A percentile compares a stretch with the other conserved stretches of the same genome.
These are phyloP conservation scores for Bombus huntii DNA, from an alignment of 1,140 invertebrate genomes.

Conservation along the genomic window DNA sequence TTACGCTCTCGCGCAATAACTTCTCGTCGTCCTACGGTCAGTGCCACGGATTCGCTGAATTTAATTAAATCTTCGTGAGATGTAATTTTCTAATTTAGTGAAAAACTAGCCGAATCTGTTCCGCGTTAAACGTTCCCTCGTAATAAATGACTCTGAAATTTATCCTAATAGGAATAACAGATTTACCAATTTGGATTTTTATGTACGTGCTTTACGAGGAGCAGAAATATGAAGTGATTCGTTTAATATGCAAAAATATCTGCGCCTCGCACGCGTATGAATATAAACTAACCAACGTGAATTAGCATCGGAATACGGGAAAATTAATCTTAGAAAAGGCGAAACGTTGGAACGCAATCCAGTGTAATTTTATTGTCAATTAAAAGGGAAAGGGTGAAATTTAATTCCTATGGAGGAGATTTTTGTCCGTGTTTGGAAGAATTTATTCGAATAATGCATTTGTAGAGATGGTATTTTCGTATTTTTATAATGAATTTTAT, in stretches of 20 bases:
- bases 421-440: too few relatives aligned
- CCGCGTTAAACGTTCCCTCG: not conserved
- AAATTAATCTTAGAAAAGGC: too few relatives aligned
- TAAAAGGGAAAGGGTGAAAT: not conserved
- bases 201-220: too few relatives aligned
- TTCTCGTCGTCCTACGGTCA: slow-evolving; percentile 20
- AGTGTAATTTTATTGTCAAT: not conserved
- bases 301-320: too few relatives aligned
- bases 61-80: slow-evolving; percentile 37
- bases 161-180: not conserved
- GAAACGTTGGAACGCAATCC: not conserved
- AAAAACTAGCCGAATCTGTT: slow-evolving; percentile 17
- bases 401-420: not conserved
- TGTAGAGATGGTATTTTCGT: not conserved
- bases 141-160: not conserved
- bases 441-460: too few relatives aligned
- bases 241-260: slow-evolving; percentile 1
- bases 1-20: slow-evolving; percentile 30
- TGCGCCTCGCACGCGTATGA: too few relatives aligned
- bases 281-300: too few relatives aligned
- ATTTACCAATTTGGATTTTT: not conserved
- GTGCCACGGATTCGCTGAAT: slow-evolving; percentile 17
- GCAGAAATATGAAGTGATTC: not conserved
- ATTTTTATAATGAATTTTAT: too few relatives aligned
- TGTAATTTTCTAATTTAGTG: slow-evolving; percentile 48